Evolutionary conservation across 2,888 invertebrate species (phyloP), one percentile per base, ranked within the genome.

Genomic region (Cheilosia impressa): DNA sequence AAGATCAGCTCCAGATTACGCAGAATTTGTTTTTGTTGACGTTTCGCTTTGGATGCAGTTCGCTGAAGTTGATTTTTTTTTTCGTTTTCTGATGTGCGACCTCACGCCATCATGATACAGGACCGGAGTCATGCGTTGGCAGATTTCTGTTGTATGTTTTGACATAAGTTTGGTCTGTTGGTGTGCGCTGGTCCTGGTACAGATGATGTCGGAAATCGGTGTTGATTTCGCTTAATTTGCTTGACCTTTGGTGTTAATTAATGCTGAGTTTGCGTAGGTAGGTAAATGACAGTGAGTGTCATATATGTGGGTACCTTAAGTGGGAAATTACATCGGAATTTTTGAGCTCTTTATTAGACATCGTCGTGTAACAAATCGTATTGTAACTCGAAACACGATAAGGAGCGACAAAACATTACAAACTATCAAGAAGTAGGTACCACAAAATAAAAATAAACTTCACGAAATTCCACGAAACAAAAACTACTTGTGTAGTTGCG

Each of bases 11-110:
- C 72, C 77, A 77, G 85, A 85, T 85, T 85, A 85, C 85, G 81
- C 85, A 85, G 85, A 85, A 85, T 85, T 85, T 85, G 85, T 85
- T 85, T 81, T 77, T 71, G 85, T 77, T 85, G 71, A 81, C 81
- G 85, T 76, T 81, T 63, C 50, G 31, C 34, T 57, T 81, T 60
- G 60, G 80, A 71, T 79, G 75, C 69, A 77, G 57, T 71, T 60
- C 38, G 62, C 38, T 60, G 57, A 52, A 24, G 52, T 15, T 22
- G 17, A 4, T 71, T 43, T 52, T n/a, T 45, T 10, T 27, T 57
- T 69, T 57, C 10, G n/a, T 63, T n/a, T 13, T 68, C 55, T 85
- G 85, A 81, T 81, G 81, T 76, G 76, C 85, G 81, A 81, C 85
- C 81, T 85, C 85, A 85, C 77, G 85, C 76, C 85, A 85, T 81